Conservation (phyloP, 2,888 invertebrate genomes). For the Neria commutata region DNA sequence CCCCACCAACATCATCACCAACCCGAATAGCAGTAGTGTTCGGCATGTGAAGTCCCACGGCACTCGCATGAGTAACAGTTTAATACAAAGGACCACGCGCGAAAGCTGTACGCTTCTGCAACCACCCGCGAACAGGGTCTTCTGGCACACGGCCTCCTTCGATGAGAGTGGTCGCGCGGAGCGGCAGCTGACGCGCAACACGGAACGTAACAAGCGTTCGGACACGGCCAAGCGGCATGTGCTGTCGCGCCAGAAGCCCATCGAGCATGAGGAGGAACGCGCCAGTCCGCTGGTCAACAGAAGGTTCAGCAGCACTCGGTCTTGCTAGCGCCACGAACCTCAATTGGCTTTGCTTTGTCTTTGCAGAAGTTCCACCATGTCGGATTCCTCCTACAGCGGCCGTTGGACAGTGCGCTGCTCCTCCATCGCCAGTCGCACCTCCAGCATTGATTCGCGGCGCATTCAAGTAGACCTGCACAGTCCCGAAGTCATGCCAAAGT, state of each 20-base stretch:
- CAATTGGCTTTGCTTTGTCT: neutral
- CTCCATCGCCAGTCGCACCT: slow-evolving; percentile 57
- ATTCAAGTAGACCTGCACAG: slow-evolving; percentile 60
- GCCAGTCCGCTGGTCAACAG: slow-evolving; percentile 53
- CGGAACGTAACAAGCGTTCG: slow-evolving; percentile 66
- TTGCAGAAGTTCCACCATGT: slow-evolving; percentile 57
- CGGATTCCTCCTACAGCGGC: slow-evolving; percentile 59
- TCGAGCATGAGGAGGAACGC: slow-evolving; percentile 69
- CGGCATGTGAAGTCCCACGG: slow-evolving; percentile 48
- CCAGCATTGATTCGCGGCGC: slow-evolving; percentile 59
- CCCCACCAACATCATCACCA: slow-evolving; percentile 32
- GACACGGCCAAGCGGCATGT: slow-evolving; percentile 76
- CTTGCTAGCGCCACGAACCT: neutral
- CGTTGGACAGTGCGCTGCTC: slow-evolving; percentile 58
- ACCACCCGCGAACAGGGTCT: slow-evolving; percentile 64
- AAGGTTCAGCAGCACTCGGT: slow-evolving; percentile 39
- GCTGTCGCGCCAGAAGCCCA: slow-evolving; percentile 76
- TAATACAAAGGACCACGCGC: slow-evolving; percentile 55
- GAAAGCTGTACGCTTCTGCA: slow-evolving; percentile 65
- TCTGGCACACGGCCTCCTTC: slow-evolving; percentile 80
- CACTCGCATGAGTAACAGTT: slow-evolving; percentile 55
- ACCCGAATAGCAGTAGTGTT: slow-evolving; percentile 43
- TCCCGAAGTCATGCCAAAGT: slow-evolving; percentile 57
- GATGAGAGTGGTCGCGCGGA: slow-evolving; percentile 69
- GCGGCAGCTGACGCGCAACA: slow-evolving; percentile 56